Base-by-base conservation (phyloP, 2,113 vertebrate genomes). In the Tinamus guttatus region DNA sequence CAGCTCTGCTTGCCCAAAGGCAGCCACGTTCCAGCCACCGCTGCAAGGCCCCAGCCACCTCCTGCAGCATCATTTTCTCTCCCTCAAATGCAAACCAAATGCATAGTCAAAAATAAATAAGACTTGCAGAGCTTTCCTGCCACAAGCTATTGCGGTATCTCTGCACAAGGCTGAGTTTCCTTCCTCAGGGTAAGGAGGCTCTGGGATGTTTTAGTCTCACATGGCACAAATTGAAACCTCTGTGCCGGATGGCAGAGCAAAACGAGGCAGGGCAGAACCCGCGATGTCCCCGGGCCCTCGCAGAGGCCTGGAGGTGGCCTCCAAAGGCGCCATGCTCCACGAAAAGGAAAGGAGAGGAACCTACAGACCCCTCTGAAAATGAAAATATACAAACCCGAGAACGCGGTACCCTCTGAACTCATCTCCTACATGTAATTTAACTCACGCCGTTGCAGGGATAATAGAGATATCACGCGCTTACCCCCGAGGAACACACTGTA, bases 121-220 rank as follows among this genome's bases (percentile, higher is more conserved):
- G 25, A 41, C 6, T 45, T 45, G 15, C 15, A 10, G 18, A 25
- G 43, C 18, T 62, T n/a, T 34, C 21, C 45, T n/a, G 1, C 6
- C 7, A 2, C 7, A 11, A 0, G 2, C 11, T 20, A 3, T 3
- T 7, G 2, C 12, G 10, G 49, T 49, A 49, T 24, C 62, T 63
- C 20, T 34, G 52, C 14, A 49, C 0, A 9, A 36, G 40, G 38
- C 28, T 24, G 20, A 68, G 63, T 30, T 52, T 30, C 36, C 6
- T 43, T 74, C 43, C 1, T 2, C 38, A 28, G 64, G 15, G 6
- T 3, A 15, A 60, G 28, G n/a, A 30, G 19, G 28, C 75, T 6
- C 5, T 2, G 16, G 30, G 32, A 4, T 19, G 11, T 2, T 38
- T 24, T 5, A 21, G n/a, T 5, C n/a, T 4, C 0, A 3, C 67